Evolutionary conservation across 2,113 vertebrate species (phyloP), one percentile per base, ranked within the genome.

Genomic region (Pithys albifrons): DNA sequence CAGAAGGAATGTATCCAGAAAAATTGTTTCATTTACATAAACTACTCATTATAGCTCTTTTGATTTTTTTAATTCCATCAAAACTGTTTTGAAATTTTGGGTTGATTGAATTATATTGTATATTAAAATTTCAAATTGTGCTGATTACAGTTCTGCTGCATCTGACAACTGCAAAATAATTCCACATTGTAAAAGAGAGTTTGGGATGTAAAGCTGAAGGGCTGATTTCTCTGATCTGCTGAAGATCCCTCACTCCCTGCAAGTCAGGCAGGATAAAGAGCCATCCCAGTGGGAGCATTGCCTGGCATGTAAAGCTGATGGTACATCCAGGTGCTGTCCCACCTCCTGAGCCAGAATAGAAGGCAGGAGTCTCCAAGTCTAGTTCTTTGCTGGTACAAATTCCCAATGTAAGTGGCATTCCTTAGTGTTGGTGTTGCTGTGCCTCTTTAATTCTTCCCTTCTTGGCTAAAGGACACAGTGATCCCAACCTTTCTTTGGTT

Each of bases 1-100:
- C 94, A 91, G 94, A 91, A 96, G 93, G 96, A 94, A 94, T 81
- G 91, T 93, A 93, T 90, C 85, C 94, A 78, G 95, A 92, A 94
- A 95, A 88, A 95, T 57, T 39, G 94, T 85, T 89, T 88, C 3
- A 94, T 97, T 95, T 97, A 65, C 95, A 95, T 97, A 94, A 96
- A 92, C 91, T 78, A 70, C 81, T 93, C 94, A 59, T 93, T 95
- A 93, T 6, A 78, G 90, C 87, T 83, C 55, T 92, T 83, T 70
- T 70, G 80, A 83, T 94, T 94, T 94, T 94, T 96, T 95, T 64
- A 92, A 93, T 91, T 94, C 93, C 76, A 48, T 89, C 90, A 64
- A 74, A 89, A 90, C 4, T 31, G 59, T 37, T 84, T 88, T 71
- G 75, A 94, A 94, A 84, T 85, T 83, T 93, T 70, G 58, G 37